Conservation (phyloP, 2,888 invertebrate species). For the Deroplatys truncata region DNA sequence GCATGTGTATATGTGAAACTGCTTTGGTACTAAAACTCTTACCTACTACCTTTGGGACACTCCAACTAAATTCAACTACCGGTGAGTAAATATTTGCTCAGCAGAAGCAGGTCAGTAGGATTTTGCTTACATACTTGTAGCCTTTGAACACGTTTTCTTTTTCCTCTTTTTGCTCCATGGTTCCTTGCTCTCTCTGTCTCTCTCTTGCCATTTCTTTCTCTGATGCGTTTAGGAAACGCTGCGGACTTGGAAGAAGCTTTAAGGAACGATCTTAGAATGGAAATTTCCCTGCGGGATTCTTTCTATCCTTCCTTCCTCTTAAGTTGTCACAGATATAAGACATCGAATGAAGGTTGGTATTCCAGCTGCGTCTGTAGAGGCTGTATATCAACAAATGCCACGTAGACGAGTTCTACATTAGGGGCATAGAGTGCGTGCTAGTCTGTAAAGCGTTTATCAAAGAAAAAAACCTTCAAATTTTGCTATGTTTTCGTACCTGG, state of each 20-base stretch:
- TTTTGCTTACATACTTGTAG: background rate
- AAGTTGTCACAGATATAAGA: background rate
- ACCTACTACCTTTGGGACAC: too few relatives aligned
- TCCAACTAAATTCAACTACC: background rate
- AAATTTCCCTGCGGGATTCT: background rate
- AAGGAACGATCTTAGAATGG: background rate
- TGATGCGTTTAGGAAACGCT: background rate
- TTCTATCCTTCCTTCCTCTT: background rate
- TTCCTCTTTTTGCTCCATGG: background rate
- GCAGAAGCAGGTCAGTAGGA: background rate
- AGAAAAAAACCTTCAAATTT: too few relatives aligned
- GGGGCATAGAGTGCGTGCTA: background rate
- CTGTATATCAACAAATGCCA: background rate
- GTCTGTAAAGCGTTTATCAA: too few relatives aligned
- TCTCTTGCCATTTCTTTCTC: background rate
- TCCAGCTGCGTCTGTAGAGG: background rate
- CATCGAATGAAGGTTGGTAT: background rate
- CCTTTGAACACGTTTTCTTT: background rate
- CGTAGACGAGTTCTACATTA: background rate
- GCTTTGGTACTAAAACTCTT: too few relatives aligned
- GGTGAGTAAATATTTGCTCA: background rate
- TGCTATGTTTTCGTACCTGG: too few relatives aligned
- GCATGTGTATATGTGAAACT: too few relatives aligned
- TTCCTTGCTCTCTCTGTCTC: background rate
- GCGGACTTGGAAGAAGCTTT: background rate